phyloP scores from a whole-genome alignment of 2,888 invertebrate species.

The Leucoma salicis region DNA sequence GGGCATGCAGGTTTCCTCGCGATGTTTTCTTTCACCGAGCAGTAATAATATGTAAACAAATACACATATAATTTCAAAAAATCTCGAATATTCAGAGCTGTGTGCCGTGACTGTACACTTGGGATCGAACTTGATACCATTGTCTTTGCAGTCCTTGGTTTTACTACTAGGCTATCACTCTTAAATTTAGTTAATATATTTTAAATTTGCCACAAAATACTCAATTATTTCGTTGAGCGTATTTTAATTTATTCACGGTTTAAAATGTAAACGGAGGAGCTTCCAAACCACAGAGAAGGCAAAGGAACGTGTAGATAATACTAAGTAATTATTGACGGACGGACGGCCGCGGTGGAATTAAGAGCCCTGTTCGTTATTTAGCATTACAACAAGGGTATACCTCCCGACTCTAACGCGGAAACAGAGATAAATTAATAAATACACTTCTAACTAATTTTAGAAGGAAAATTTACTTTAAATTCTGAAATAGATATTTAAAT shows the following conservation, averaged over 20 bases:
- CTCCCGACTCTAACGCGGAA: background rate
- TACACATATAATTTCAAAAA: no score
- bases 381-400: constrained; percentile 3
- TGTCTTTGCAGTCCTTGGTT: no score
- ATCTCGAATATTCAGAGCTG: no score
- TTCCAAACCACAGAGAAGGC: constrained; percentile 3
- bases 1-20: no score
- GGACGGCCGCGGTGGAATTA: constrained; percentile 3
- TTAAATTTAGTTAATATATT: no score
- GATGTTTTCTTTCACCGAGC: no score
- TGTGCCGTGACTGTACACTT: no score
- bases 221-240: background rate
- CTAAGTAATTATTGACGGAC: constrained; percentile 7
- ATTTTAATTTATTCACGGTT: constrained; percentile 4
- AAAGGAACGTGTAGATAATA: constrained; percentile 8
- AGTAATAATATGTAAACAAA: no score
- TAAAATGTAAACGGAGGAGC: constrained; percentile 5
- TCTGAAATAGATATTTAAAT: no score
- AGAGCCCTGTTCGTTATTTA: constrained; percentile 1
- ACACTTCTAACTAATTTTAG: background rate
- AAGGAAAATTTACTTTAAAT: background rate
- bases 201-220: no score
- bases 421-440: background rate
- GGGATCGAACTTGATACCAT: no score
- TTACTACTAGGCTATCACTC: no score